Conservation (phyloP, 2,888 invertebrate species). For the Cheilosia vernalis region DNA sequence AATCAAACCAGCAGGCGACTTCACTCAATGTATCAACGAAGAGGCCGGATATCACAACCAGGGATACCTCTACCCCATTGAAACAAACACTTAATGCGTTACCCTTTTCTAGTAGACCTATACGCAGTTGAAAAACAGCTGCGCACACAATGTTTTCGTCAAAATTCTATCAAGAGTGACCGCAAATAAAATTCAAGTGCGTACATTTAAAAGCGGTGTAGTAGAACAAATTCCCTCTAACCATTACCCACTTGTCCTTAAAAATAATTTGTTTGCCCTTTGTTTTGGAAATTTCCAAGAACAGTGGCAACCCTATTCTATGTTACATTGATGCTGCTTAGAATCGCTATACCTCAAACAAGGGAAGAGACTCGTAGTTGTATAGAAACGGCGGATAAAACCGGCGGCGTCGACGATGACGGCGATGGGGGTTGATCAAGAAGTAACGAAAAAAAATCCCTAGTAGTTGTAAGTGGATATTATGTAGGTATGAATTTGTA, state of each 20-base stretch:
- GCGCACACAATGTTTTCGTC: not conserved
- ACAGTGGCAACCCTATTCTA: conserved; percentile 67
- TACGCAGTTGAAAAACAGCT: not conserved
- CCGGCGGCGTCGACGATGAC: conserved; percentile 33
- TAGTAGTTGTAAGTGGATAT: conserved; percentile 81
- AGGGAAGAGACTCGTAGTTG: conserved; percentile 41
- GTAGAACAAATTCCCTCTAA: not conserved
- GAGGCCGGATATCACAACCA: too few species aligned
- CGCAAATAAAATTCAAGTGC: not conserved
- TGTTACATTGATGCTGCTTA: conserved; percentile 69
- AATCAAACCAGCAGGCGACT: too few species aligned
- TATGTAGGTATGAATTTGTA: conserved; percentile 76
- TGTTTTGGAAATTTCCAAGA: not conserved
- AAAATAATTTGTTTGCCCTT: not conserved
- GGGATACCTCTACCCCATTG: too few species aligned
- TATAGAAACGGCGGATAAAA: conserved; percentile 51
- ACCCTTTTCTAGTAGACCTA: not conserved
- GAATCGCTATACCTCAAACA: conserved; percentile 47
- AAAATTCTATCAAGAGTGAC: not conserved
- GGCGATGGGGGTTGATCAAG: conserved; percentile 75
- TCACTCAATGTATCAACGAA: too few species aligned
- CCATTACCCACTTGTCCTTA: conserved; percentile 20
- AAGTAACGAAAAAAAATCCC: conserved; percentile 73
- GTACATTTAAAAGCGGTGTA: not conserved
- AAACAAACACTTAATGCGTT: too few species aligned